phyloP scores from a whole-genome alignment of 2,797 vertebrate species.

The Hydrolagus colliei region DNA sequence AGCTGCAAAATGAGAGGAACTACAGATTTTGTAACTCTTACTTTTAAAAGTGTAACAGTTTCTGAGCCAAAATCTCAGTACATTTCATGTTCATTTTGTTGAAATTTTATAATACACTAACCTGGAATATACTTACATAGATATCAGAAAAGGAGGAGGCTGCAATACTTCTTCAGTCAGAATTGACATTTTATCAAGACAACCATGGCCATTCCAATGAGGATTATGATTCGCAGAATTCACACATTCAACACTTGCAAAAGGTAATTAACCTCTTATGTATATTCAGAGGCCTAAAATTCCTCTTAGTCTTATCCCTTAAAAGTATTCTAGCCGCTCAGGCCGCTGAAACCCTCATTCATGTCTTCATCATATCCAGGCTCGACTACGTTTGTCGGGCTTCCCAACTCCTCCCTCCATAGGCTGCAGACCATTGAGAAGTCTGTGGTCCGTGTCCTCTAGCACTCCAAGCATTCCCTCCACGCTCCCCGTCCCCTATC shows the following conservation, averaged over 20 bases:
- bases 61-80: not conserved
- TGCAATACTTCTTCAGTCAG: slow-evolving; percentile 38
- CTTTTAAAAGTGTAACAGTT: not conserved
- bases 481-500: no score
- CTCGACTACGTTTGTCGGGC: no score
- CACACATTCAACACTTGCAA: slow-evolving; percentile 42
- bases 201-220: slow-evolving; percentile 46
- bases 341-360: no score
- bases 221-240: slow-evolving; percentile 44
- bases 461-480: no score
- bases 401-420: no score
- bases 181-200: slow-evolving; percentile 44
- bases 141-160: slow-evolving; percentile 40
- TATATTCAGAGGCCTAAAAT: not conserved
- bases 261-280: slow-evolving; percentile 40
- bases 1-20: not conserved
- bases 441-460: no score
- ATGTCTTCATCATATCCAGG: no score
- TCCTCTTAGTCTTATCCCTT: slow-evolving; percentile 32
- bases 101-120: not conserved
- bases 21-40: not conserved
- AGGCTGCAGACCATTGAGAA: no score
- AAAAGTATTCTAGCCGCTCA: no score
- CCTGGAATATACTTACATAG: slow-evolving; percentile 37
- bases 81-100: not conserved